Evolutionary conservation across 1,140 invertebrate species (phyloP), one percentile per base, ranked within the genome.

Genomic region (Centruroides sculpturatus): DNA sequence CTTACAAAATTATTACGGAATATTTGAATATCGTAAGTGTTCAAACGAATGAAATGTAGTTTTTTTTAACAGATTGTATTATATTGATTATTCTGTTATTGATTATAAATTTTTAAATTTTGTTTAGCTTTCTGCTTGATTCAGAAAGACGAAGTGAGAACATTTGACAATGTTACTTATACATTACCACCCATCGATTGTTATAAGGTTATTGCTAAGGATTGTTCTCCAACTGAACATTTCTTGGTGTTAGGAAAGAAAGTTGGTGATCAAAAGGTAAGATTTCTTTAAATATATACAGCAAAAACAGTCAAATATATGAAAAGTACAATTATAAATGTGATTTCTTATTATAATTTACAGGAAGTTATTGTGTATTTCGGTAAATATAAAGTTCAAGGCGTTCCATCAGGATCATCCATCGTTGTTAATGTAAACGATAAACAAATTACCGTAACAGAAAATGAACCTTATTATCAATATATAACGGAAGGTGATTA

Each of bases 171-270:
- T 12, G 51, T 61, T 8, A 57, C 65, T 12, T 64, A 62, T 49
- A 47, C 41, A n/a, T 11, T 66, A 3, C 65, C 65, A n/a, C 57
- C 52, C 8, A 60, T 57, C 13, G 60, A 60, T 34, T 66, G 65
- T 48, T 66, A 64, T 60, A 64, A 66, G 12, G 56, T 66, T 4
- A 57, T 64, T 48, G 57, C 60, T 7, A 66, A 56, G 35, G 65
- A 66, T 36, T 66, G 65, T 57, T 66, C 65, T 13, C 57, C 57
- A 35, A 50, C 51, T n/a, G 58, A 62, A 47, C 11, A 47, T 35
- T 66, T 66, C 52, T 55, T 57, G 3, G 34, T 66, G n/a, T 52
- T 66, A 35, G 59, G 62, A 55, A 58, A 55, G 54, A 35, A 55
- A 4, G 3, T 41, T 41, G 41, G 3, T 8, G 41, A 41, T 0